Conservation (phyloP, 1,140 invertebrate species). For the Nilaparvata lugens region DNA sequence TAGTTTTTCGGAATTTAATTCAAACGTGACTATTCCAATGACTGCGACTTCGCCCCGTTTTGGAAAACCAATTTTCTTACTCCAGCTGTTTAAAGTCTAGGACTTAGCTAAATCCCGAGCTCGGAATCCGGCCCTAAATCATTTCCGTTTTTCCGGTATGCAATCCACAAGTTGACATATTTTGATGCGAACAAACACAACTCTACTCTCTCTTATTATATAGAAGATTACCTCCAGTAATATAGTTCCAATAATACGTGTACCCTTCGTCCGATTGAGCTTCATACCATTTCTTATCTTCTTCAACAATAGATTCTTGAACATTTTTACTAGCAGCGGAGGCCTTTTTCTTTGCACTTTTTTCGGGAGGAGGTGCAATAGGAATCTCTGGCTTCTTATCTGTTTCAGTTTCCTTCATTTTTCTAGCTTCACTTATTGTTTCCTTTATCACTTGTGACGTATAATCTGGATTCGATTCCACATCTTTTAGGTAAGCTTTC, state of each 20-base stretch:
- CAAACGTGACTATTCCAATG: no score
- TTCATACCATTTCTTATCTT: slow-evolving; percentile 54
- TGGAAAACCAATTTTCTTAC: no score
- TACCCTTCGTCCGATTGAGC: slow-evolving; percentile 57
- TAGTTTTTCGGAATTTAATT: no score
- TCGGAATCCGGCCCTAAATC: no score
- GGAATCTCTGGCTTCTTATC: slow-evolving; percentile 17
- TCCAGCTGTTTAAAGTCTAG: no score
- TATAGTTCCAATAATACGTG: slow-evolving; percentile 70
- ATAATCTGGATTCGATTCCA: slow-evolving; percentile 60
- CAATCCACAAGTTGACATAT: no score
- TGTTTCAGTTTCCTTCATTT: slow-evolving; percentile 14
- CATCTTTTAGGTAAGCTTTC: slow-evolving; percentile 71
- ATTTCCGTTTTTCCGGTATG: no score
- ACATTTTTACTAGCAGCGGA: slow-evolving; percentile 28
- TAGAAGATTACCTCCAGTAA: slow-evolving; percentile 70
- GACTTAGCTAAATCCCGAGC: no score
- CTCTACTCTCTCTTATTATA: no score
- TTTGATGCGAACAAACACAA: no score
- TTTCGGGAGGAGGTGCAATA: no score
- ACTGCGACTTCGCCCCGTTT: no score
- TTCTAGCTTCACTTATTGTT: slow-evolving; percentile 22
- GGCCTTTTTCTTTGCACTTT: slow-evolving; percentile 22
- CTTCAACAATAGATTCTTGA: background rate
- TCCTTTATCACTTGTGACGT: slow-evolving; percentile 43